phyloP scores from a whole-genome alignment of 2,797 vertebrate genomes.

The Brotogeris chrysoptera region DNA sequence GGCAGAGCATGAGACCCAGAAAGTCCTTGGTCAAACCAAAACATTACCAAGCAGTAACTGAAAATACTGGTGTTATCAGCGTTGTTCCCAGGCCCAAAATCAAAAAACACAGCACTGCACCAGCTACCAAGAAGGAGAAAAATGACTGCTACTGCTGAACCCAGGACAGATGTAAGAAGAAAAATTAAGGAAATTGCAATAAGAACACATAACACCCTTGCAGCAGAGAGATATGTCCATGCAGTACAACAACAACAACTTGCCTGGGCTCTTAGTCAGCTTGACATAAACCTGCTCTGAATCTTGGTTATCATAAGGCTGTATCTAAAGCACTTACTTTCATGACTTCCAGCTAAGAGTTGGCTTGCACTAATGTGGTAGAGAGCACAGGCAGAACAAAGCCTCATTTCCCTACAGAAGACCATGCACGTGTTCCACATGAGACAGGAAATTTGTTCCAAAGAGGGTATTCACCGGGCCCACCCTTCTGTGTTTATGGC shows the following conservation, averaged over 20 bases:
- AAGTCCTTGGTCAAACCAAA: too few species aligned
- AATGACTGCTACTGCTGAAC: too few species aligned
- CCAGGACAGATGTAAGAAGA: too few species aligned
- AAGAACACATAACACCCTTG: background rate
- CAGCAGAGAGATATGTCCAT: background rate
- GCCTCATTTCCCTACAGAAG: background rate
- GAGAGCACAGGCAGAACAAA: background rate
- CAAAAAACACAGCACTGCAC: too few species aligned
- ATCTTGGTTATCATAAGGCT: too few species aligned
- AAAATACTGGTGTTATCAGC: too few species aligned
- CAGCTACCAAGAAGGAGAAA: too few species aligned
- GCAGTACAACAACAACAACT: background rate
- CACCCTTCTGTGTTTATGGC: background rate
- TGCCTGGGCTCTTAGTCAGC: background rate
- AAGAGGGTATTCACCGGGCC: background rate
- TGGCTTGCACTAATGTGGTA: background rate
- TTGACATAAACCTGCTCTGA: background rate
- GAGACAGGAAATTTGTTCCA: background rate
- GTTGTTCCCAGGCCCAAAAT: too few species aligned
- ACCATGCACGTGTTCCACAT: rapidly evolving
- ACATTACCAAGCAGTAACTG: too few species aligned
- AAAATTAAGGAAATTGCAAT: background rate
- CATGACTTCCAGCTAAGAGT: background rate
- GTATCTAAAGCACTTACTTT: too few species aligned
- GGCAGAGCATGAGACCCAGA: too few species aligned